These are phyloP conservation scores for Charanyca ferruginea DNA, from an alignment of 2,888 invertebrate genomes.

Conservation along the genomic window DNA sequence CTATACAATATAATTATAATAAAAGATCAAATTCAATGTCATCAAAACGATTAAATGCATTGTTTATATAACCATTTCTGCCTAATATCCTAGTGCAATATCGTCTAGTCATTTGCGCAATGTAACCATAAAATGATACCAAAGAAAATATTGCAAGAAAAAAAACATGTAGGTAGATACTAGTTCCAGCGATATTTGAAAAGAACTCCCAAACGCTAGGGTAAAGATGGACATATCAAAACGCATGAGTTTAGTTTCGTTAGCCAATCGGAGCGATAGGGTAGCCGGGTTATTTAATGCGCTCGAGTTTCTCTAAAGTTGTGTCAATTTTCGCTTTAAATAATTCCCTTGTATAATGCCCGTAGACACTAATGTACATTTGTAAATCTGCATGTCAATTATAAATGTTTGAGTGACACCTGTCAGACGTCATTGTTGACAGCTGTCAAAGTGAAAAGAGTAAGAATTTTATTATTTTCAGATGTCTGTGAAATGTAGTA, in stretches of 20 bases:
- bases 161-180: neutral
- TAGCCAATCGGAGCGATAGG: conserved; percentile 77
- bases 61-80: too few relatives aligned
- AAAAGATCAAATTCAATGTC: neutral
- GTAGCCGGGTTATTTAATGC: conserved; percentile 78
- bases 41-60: too few relatives aligned
- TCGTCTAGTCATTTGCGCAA: conserved; percentile 35
- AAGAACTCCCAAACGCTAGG: conserved; percentile 61
- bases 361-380: conserved; percentile 33
- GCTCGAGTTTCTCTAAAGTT: conserved; percentile 67
- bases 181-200: conserved; percentile 21
- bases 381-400: conserved; percentile 59
- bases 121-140: conserved; percentile 24
- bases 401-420: conserved; percentile 34
- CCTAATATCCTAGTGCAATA: neutral
- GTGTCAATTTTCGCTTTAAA: conserved; percentile 20
- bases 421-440: conserved; percentile 39
- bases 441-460: conserved; percentile 28
- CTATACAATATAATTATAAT: neutral
- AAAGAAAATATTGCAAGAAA: conserved; percentile 24
- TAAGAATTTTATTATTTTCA: neutral
- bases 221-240: conserved; percentile 82
- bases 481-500: conserved; percentile 25
- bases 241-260: conserved; percentile 66
- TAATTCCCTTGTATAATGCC: conserved; percentile 30